Percentiles rank a stretch among this genome's conserved stretches.
These are phyloP conservation scores for Phyllotis vaccarum DNA, from an alignment of 2,797 vertebrate species.

Conservation along the genomic window DNA sequence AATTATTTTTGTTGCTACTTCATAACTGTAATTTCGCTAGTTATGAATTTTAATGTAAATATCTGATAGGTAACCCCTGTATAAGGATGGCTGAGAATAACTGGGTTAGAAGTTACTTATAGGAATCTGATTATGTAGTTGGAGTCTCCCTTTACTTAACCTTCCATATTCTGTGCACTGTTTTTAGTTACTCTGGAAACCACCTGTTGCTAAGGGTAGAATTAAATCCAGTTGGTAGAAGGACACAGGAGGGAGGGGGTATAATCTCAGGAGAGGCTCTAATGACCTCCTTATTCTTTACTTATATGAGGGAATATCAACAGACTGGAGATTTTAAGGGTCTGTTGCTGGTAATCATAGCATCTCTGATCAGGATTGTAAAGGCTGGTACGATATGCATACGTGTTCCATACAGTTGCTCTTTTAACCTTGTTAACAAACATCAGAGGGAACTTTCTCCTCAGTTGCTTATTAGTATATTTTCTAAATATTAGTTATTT, in stretches of 20 bases:
- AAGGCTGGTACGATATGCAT: neutral
- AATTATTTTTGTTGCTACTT: neutral
- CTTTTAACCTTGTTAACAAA: neutral
- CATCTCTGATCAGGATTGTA: neutral
- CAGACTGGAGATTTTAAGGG: neutral
- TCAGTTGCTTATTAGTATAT: neutral
- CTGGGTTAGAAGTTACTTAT: neutral
- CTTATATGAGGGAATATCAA: neutral
- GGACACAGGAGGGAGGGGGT: neutral
- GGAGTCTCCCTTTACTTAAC: neutral
- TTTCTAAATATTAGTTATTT: conserved; percentile 27
- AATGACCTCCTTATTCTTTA: neutral
- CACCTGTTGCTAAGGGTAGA: neutral
- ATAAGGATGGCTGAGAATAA: neutral
- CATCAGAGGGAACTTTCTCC: neutral
- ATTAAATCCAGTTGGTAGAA: neutral
- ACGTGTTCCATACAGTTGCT: neutral
- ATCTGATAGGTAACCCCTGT: neutral
- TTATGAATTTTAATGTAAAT: neutral
- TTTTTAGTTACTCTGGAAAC: neutral
- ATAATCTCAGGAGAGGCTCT: neutral
- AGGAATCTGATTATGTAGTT: neutral
- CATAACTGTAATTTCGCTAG: neutral
- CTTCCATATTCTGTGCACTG: neutral
- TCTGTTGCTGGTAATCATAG: neutral